Conservation (phyloP, 2,797 vertebrate genomes). For the Hoplostethus atlanticus region DNA sequence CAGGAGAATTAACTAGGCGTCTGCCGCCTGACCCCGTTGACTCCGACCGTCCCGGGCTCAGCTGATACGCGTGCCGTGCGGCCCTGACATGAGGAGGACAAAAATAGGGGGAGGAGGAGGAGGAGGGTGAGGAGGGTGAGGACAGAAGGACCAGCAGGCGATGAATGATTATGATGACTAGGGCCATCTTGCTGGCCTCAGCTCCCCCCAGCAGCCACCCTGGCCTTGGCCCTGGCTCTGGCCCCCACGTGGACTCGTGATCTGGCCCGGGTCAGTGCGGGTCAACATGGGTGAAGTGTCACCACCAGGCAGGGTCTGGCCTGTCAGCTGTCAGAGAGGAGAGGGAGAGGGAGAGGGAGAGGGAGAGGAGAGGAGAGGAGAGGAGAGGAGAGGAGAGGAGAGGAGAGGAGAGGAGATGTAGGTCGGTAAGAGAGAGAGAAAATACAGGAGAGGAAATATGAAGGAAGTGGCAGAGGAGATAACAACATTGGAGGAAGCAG, state of each 20-base stretch:
- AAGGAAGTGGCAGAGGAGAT: slow-evolving; percentile 8
- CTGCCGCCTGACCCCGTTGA: slow-evolving; percentile 85
- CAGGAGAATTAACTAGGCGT: slow-evolving; percentile 85
- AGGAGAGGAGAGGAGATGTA: slow-evolving; percentile 28
- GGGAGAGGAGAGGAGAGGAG: slow-evolving; percentile 37
- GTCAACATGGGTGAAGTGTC: slow-evolving; percentile 75
- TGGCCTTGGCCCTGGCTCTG: slow-evolving; percentile 77
- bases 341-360: neutral
- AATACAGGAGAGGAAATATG: slow-evolving; percentile 7
- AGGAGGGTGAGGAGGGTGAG: slow-evolving; percentile 45
- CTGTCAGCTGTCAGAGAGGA: slow-evolving; percentile 70
- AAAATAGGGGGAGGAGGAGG: slow-evolving; percentile 56
- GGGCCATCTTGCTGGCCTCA: slow-evolving; percentile 76
- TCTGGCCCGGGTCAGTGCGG: slow-evolving; percentile 64
- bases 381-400: neutral
- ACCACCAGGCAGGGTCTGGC: slow-evolving; percentile 74
- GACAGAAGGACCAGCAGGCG: slow-evolving; percentile 84
- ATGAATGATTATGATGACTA: slow-evolving; percentile 83
- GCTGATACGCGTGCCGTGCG: slow-evolving; percentile 79
- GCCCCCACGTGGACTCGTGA: slow-evolving; percentile 66
- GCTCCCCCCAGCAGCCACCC: slow-evolving; percentile 47
- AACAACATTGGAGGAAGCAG: slow-evolving; percentile 41
- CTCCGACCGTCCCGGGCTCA: slow-evolving; percentile 78
- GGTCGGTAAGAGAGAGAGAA: neutral
- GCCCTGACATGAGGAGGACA: slow-evolving; percentile 75